Evolutionary conservation across 1,140 invertebrate species (phyloP), one percentile per base, ranked within the genome.

Genomic region (Drosophila sp.): DNA sequence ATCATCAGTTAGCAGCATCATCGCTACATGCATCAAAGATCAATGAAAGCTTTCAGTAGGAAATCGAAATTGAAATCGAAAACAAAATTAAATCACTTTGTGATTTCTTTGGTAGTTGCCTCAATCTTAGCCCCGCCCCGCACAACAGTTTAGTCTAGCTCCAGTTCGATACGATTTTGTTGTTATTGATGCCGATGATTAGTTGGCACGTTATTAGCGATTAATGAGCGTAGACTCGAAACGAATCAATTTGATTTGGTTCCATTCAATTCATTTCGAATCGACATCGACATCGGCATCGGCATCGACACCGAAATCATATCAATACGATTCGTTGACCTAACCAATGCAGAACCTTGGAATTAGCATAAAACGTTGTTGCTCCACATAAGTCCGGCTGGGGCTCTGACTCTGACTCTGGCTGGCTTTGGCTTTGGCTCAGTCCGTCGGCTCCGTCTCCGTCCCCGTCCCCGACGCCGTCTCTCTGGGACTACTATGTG

Each of bases 11-110:
- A 32, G 16, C 18, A 40, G 27, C 41, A 50, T 27, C 46, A 6
- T 11, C 4, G 11, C 1, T 7, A 27, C 45, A 21, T 40, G 57
- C 51, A 63, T 62, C 59, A 54, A 67, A 87, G 81, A 81, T 86
- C 81, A 87, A 86, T 78, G 81, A 86, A 86, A 82, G 82, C 70
- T 58, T 76, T 87, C 78, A 81, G 81, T 86, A 78, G 81, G 82
- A 86, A 87, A 86, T 76, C 81, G 64, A 81, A 80, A 80, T 70
- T 77, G 72, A 80, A 84, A 83, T 72, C 66, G 43, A 53, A 70
- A 77, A 16, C 48, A 65, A 80, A 76, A 72, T 74, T 40, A 71
- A 78, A 57, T 69, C 63, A 16, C 14, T 45, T 50, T 13, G 46
- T 40, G 29, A 72, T 77, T 72, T 72, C 69, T 70, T 70, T 81